A percentile compares a stretch with the other conserved stretches of the same genome.
Evolutionary conservation across 1,140 invertebrate genomes (phyloP).

Genomic region (Aphis gossypii): DNA sequence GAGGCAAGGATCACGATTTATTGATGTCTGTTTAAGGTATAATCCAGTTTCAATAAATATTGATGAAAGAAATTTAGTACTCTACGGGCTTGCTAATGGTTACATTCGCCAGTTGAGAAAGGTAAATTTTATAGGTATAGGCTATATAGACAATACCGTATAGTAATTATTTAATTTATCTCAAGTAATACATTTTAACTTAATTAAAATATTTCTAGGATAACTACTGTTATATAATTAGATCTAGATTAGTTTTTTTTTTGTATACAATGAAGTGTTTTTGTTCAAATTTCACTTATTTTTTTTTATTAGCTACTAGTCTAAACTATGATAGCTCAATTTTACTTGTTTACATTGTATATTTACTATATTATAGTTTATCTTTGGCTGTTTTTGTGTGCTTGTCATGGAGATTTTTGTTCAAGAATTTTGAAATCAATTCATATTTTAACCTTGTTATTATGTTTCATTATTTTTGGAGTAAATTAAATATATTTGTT

Average conservation of each 20-base stretch:
- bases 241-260: too few species aligned
- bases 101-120: slow-evolving; percentile 85
- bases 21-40: slow-evolving; percentile 81
- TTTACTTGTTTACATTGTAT: not conserved
- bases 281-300: too few species aligned
- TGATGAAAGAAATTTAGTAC: slow-evolving; percentile 86
- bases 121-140: slow-evolving; percentile 63
- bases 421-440: not conserved
- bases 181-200: not conserved
- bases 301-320: too few species aligned
- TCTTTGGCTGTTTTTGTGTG: not conserved
- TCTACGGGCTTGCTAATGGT: slow-evolving; percentile 88
- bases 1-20: slow-evolving; percentile 84
- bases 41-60: slow-evolving; percentile 78
- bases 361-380: not conserved
- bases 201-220: not conserved
- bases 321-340: too few species aligned
- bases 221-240: not conserved
- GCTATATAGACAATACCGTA: too few species aligned
- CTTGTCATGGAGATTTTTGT: not conserved
- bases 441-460: not conserved
- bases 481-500: not conserved
- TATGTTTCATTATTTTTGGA: not conserved
- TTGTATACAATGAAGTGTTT: too few species aligned
- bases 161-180: not conserved